Conservation (phyloP, 1,140 invertebrate species). For the Drosophila melanica region DNA sequence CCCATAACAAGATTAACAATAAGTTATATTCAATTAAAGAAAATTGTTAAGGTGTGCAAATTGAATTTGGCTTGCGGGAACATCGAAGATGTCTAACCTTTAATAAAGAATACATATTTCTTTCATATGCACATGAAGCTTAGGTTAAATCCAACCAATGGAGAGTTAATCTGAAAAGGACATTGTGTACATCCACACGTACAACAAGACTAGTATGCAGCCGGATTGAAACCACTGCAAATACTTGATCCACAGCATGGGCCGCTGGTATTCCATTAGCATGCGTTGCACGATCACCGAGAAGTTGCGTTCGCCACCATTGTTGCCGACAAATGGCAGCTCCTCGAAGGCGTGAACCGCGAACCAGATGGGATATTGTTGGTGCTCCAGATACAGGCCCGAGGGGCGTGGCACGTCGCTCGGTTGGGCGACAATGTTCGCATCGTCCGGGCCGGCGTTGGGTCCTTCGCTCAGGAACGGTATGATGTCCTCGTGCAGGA, state of each 20-base stretch:
- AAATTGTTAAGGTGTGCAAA: neutral
- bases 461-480: slow-evolving; percentile 54
- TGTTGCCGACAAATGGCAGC: neutral
- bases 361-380: slow-evolving; percentile 28
- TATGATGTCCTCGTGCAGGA: slow-evolving; percentile 53
- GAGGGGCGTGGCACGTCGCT: slow-evolving; percentile 48
- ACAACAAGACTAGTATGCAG: neutral
- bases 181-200: neutral
- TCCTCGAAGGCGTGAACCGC: neutral
- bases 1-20: neutral
- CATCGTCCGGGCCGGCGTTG: neutral
- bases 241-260: neutral
- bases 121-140: too few species aligned
- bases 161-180: neutral
- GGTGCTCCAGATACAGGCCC: slow-evolving; percentile 33
- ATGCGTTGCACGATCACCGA: neutral
- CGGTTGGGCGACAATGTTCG: slow-evolving; percentile 27
- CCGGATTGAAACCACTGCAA: slow-evolving; percentile 14
- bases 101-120: too few species aligned
- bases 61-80: too few species aligned
- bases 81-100: too few species aligned
- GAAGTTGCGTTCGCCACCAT: neutral
- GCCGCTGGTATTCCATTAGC: neutral
- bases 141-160: too few species aligned
- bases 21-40: neutral